These are phyloP conservation scores for Cephus pulcher DNA, from an alignment of 2,888 invertebrate genomes.

Conservation along the genomic window DNA sequence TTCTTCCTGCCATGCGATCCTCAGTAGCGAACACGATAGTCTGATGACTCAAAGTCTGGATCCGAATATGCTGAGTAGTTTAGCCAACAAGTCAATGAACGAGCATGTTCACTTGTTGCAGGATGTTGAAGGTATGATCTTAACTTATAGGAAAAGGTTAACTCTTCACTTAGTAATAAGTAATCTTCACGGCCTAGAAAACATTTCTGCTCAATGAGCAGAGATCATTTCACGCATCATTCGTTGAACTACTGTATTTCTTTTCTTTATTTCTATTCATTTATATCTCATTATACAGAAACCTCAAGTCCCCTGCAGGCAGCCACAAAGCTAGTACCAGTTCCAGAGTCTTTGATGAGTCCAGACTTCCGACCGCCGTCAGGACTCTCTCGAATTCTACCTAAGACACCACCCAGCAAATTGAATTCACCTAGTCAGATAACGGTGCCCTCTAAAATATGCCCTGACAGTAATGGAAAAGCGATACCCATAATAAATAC, in stretches of 20 bases:
- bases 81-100: conserved; percentile 52
- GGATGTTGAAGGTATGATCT: conserved; percentile 50
- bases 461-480: conserved; percentile 49
- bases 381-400: conserved; percentile 53
- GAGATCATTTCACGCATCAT: neutral
- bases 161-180: neutral
- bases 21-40: conserved; percentile 52
- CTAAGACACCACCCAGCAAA: conserved; percentile 53
- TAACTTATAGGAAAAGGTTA: neutral
- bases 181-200: neutral
- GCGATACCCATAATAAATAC: conserved; percentile 54
- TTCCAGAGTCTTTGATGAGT: conserved; percentile 88
- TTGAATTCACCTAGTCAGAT: conserved; percentile 58
- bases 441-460: conserved; percentile 48
- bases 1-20: conserved; percentile 50
- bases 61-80: conserved; percentile 68
- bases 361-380: conserved; percentile 75
- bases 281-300: conserved; percentile 41
- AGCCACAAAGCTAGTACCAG: conserved; percentile 88
- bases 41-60: conserved; percentile 76
- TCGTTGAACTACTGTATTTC: neutral
- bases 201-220: neutral
- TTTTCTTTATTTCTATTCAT: neutral
- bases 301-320: conserved; percentile 78
- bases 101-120: conserved; percentile 34